Evolutionary conservation across 1,140 invertebrate species (phyloP), one percentile per base, ranked within the genome.

Genomic region (Sycophaga agraensis): DNA sequence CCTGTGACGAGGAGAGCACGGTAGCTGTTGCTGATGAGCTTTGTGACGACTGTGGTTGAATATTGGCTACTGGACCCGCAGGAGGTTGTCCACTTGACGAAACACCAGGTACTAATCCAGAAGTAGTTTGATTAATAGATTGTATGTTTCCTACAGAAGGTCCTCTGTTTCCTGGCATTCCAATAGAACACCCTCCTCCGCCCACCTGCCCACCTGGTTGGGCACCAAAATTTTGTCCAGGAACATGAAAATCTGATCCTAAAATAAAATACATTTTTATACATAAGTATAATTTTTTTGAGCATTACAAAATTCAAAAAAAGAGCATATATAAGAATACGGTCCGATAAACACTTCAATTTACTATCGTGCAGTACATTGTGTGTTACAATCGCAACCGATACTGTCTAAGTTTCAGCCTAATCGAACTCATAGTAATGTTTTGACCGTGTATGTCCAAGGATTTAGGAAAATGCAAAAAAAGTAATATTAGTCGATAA

Each of bases 161-260:
- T 57, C 75, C 76, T 71, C 79, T 75, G n/a, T 73, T 75, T 19
- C 77, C 75, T 28, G 75, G 71, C 63, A 79, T 73, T 66, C 76
- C 78, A 69, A 80, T 71, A 55, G 68, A 75, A 65, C 68, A 71
- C 59, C 73, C 76, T 51, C 76, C 77, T 55, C 77, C 78, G 19
- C 73, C 79, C 70, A 79, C 78, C 67, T 80, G 79, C 62, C 73
- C 73, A 60, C 77, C 76, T 70, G 76, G 72, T 68, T 80, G 79
- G 69, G 70, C 74, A 59, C 74, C 74, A 73, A 78, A 81, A 70
- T 72, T 81, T 67, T 76, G 76, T 67, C 73, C 73, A 59, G 76
- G 71, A 66, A 78, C 78, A 74, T 80, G 78, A 74, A 78, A 81
- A 24, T 80, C 79, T 68, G 75, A 73, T 70, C 78, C 79, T 81